These are phyloP conservation scores for Notodonta dromedarius DNA, from an alignment of 2,888 invertebrate species.

Conservation along the genomic window DNA sequence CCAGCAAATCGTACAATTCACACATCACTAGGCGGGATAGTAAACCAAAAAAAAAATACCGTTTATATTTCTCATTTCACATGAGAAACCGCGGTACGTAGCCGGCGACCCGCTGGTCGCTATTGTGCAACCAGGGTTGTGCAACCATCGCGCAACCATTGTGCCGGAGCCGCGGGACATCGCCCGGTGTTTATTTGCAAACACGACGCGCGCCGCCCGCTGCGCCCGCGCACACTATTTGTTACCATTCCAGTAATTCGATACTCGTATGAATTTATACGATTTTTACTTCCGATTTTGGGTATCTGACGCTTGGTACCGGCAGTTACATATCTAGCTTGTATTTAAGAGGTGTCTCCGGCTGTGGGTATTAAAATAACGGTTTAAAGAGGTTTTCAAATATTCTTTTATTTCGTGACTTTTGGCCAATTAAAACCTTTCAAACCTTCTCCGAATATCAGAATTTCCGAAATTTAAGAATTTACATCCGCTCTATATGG, in stretches of 20 bases:
- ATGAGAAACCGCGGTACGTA: slow-evolving; percentile 65
- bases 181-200: slow-evolving; percentile 83
- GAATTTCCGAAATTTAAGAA: too few species aligned
- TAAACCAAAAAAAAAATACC: slow-evolving; percentile 37
- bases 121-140: slow-evolving; percentile 60
- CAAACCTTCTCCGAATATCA: too few species aligned
- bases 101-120: slow-evolving; percentile 64
- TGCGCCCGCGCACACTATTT: slow-evolving; percentile 61
- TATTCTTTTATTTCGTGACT: too few species aligned
- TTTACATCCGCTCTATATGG: too few species aligned
- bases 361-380: too few species aligned
- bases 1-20: slow-evolving; percentile 11
- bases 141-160: slow-evolving; percentile 36
- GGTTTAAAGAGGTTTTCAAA: too few species aligned
- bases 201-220: slow-evolving; percentile 70
- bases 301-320: too few species aligned
- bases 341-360: too few species aligned
- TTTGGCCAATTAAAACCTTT: too few species aligned
- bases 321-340: too few species aligned
- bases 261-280: slow-evolving; percentile 47
- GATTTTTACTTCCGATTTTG: slow-evolving; percentile 12
- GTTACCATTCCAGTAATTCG: slow-evolving; percentile 71
- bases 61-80: slow-evolving; percentile 65
- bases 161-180: slow-evolving; percentile 48
- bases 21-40: slow-evolving; percentile 18